Base-by-base conservation (phyloP, 2,113 vertebrate species). In the Anthoscopus minutus region DNA sequence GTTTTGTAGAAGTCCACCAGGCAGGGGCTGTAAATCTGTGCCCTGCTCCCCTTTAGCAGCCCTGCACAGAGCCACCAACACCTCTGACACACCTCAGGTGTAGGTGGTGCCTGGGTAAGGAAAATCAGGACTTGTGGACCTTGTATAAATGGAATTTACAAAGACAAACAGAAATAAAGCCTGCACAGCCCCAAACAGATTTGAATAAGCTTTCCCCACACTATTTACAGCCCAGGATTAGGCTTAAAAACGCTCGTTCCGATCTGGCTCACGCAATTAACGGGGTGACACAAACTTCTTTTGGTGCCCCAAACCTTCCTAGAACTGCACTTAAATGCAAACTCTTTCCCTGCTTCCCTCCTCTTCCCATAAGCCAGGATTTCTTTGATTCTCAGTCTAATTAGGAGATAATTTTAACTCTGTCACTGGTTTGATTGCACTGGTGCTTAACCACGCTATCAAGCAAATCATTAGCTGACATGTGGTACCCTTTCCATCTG, bases 321-420 rank as follows among this genome's bases (percentile, higher is more conserved):
- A 37, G 47, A 71, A 60, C 0, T 10, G 6, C 37, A 58, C 56
- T 76, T 69, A 61, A 89, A 93, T 13, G 40, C 53, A 18, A 27
- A 21, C 44, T 38, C 44, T 23, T 70, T 25, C 23, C 61, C 40
- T 16, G 42, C 24, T 76, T 44, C 40, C 44, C 51, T 54, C 42
- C 40, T 60, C 15, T 48, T 45, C 7, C 27, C 30, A 16, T 0
- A 0, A 76, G 31, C 40, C 37, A 60, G 37, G 70, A 47, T 44
- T 87, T 77, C 77, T 89, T 82, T 87, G 38, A 72, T 65, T 93
- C 67, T 79, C 85, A 53, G 4, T 24, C 54, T 85, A 96, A 95
- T 94, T 73, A 86, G 71, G 54, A 93, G 92, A 80, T 96, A 95
- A 95, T 94, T 94, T 94, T 85, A 92, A 80, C 85, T 80, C 92